Evolutionary conservation across 2,797 vertebrate genomes (phyloP).

Genomic region (Alosa sapidissima): DNA sequence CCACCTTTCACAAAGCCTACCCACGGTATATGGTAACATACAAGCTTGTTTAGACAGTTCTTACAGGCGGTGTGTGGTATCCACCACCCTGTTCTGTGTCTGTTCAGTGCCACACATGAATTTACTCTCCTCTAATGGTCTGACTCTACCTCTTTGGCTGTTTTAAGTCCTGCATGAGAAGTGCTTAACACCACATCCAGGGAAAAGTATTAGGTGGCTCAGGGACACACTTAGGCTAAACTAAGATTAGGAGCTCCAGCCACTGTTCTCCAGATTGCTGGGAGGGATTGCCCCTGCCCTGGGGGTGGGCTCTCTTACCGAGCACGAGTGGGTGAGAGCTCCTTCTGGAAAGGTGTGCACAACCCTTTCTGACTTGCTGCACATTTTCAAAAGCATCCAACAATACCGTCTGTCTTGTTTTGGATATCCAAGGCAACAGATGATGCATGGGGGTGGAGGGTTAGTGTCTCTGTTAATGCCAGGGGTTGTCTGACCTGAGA

Average conservation of each 20-base stretch:
- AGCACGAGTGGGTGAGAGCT: background rate
- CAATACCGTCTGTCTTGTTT: background rate
- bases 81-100: no score
- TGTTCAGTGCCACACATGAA: background rate
- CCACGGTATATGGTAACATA: no score
- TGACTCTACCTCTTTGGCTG: background rate
- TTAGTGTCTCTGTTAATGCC: background rate
- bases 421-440: background rate
- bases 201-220: constrained; percentile 48
- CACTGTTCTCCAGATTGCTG: constrained; percentile 8
- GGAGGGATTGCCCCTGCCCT: background rate
- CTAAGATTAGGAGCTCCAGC: constrained; percentile 54
- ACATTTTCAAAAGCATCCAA: background rate
- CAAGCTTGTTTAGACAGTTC: no score
- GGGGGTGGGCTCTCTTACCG: constrained; percentile 35
- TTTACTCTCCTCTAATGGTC: background rate
- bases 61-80: no score
- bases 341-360: background rate
- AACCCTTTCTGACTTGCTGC: background rate
- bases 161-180: constrained; percentile 5
- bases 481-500: background rate
- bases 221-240: constrained; percentile 38
- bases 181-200: constrained; percentile 35
- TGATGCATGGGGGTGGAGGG: background rate
- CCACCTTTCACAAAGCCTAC: no score